phyloP scores from a whole-genome alignment of 1,140 invertebrate genomes.

The Sogatella furcifera region DNA sequence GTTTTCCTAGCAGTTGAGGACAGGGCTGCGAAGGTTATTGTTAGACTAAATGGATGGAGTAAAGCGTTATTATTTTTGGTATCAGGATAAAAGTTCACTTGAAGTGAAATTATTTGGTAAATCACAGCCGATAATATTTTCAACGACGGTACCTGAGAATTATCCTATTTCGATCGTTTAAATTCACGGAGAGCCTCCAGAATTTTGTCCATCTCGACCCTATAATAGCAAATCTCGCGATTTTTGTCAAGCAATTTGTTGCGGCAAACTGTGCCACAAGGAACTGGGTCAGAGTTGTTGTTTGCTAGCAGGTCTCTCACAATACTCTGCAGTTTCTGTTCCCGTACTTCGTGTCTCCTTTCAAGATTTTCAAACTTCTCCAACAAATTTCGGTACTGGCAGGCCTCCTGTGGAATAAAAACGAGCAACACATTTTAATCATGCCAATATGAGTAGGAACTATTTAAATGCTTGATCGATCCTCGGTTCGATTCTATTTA shows the following conservation, averaged over 20 bases:
- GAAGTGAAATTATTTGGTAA: too few relatives aligned
- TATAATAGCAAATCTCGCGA: conserved; percentile 37
- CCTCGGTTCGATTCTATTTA: too few relatives aligned
- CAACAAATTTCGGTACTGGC: conserved; percentile 34
- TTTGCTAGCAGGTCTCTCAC: conserved; percentile 34
- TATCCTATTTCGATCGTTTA: conserved; percentile 12
- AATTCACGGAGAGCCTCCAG: conserved; percentile 35
- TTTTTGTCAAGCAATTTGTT: conserved; percentile 30
- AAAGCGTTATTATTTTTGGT: too few relatives aligned
- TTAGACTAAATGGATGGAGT: too few relatives aligned
- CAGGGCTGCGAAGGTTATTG: too few relatives aligned
- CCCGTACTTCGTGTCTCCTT: conserved; percentile 37
- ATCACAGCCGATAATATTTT: too few relatives aligned
- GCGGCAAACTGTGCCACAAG: conserved; percentile 22
- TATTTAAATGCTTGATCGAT: too few relatives aligned
- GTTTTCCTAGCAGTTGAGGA: too few relatives aligned
- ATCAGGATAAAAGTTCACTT: too few relatives aligned
- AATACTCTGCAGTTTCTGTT: conserved; percentile 38
- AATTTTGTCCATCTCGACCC: conserved; percentile 39
- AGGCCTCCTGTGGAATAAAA: conserved; percentile 29
- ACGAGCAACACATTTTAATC: background rate
- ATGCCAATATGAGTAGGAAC: too few relatives aligned
- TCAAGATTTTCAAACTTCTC: conserved; percentile 37
- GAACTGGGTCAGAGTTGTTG: background rate
- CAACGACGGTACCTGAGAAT: background rate